Base-by-base conservation (phyloP, 2,113 vertebrate species). In the Microcebus tavaratra region DNA sequence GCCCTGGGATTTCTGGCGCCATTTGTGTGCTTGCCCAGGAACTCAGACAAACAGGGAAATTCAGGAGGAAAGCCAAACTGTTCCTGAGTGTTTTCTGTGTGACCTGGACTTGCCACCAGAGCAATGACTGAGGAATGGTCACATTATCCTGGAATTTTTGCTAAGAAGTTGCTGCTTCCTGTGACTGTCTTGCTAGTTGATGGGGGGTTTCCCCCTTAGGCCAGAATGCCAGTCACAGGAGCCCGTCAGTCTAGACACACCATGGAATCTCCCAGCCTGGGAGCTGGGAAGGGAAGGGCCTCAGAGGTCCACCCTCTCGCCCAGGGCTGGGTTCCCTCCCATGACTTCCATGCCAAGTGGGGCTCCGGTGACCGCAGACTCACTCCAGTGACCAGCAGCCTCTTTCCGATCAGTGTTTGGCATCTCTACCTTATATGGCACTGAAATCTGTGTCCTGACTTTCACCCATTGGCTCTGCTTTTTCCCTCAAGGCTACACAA, bases 111-210 rank as follows among this genome's bases (percentile, higher is more conserved):
- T 36, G n/a, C 73, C 1, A 1, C 95, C 94, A 94, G 73, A 61
- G 61, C 27, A 34, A 76, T 20, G 59, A 55, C 53, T 86, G 13
- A 92, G 65, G 48, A 97, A 88, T 3, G 31, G 45, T 53, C 68
- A 20, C 63, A 48, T 87, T 81, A 80, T 93, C 72, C 88, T 67
- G 63, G 57, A 59, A 48, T 67, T 82, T 79, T 89, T 91, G 88
- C 92, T 97, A 83, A 96, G 80, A 94, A 94, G 34, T 88, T 17
- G 42, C 50, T 93, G 86, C 86, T 97, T 98, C 97, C 96, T 97
- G 88, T 95, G 68, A 89, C 96, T 87, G 21, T 93, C 91, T 75
- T 70, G 17, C 92, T 67, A 45, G 63, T 55, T 12, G 4, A 27
- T 61, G 70, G 93, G 76, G 76, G 23, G 34, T 88, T 96, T 59